Conservation (phyloP, 2,888 invertebrate genomes). For the Metacarcinus magister region DNA sequence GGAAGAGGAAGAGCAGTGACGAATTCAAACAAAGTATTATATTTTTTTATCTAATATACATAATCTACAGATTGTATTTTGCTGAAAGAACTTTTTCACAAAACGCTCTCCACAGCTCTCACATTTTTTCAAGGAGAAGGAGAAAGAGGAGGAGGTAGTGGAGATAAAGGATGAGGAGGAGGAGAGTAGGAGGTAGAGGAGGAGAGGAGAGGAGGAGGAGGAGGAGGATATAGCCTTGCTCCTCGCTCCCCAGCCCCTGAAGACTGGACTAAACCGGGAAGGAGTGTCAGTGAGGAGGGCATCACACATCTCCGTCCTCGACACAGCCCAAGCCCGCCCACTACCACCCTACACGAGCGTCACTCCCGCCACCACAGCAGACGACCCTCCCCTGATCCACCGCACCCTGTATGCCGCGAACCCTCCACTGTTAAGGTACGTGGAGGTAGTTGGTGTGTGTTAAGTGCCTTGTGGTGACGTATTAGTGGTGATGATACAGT, state of each 20-base stretch:
- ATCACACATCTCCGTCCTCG: background rate
- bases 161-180: background rate
- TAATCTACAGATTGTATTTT: no score
- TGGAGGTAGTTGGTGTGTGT: background rate
- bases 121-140: background rate
- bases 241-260: slow-evolving; percentile 56
- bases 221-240: background rate
- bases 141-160: background rate
- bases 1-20: background rate
- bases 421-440: slow-evolving; percentile 78
- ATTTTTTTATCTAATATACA: no score
- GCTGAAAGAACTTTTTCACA: no score
- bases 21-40: no score
- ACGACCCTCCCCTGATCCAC: background rate
- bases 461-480: background rate
- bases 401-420: slow-evolving; percentile 67
- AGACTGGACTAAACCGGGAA: slow-evolving; percentile 69
- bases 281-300: slow-evolving; percentile 40
- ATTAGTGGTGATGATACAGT: background rate
- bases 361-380: slow-evolving; percentile 12
- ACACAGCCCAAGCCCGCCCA: slow-evolving; percentile 23
- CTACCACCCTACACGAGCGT: background rate
- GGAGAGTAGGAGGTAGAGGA: background rate
- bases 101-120: no score
- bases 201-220: background rate